These are phyloP conservation scores for Eriosoma lanigerum DNA, from an alignment of 1,140 invertebrate species.

Conservation along the genomic window DNA sequence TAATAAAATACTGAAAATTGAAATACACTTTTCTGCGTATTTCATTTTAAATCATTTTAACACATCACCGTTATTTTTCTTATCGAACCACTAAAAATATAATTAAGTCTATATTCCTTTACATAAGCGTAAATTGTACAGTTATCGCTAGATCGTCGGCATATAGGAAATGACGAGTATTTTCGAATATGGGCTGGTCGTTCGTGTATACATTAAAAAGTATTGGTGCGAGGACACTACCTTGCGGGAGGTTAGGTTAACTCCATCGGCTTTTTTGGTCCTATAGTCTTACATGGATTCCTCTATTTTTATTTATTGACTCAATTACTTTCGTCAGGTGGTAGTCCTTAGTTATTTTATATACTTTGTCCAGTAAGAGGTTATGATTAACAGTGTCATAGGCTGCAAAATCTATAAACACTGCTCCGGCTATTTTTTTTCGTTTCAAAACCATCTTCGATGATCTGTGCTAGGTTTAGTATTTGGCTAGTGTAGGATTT, in stretches of 20 bases:
- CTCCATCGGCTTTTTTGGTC: neutral
- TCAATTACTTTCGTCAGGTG: constrained; percentile 13
- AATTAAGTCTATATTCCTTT: no score
- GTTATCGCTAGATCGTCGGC: no score
- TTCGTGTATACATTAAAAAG: neutral
- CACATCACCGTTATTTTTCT: no score
- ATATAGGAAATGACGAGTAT: no score
- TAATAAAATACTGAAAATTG: no score
- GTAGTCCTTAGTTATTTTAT: constrained; percentile 25
- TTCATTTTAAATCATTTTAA: no score
- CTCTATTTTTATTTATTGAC: constrained; percentile 6
- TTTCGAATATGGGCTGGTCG: neutral
- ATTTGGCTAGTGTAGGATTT: constrained; percentile 1
- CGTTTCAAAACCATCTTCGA: neutral
- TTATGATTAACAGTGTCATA: constrained; percentile 36
- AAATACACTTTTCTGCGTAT: no score
- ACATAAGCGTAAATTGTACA: no score
- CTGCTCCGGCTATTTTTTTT: constrained; percentile 20
- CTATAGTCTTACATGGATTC: constrained; percentile 9
- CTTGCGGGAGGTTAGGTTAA: neutral
- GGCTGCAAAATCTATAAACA: no score
- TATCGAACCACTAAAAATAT: no score
- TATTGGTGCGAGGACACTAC: constrained; percentile 10
- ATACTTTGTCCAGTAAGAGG: constrained; percentile 6
- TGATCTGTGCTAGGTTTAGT: neutral